phyloP scores from a whole-genome alignment of 2,888 invertebrate species.

The Agrochola circellaris region DNA sequence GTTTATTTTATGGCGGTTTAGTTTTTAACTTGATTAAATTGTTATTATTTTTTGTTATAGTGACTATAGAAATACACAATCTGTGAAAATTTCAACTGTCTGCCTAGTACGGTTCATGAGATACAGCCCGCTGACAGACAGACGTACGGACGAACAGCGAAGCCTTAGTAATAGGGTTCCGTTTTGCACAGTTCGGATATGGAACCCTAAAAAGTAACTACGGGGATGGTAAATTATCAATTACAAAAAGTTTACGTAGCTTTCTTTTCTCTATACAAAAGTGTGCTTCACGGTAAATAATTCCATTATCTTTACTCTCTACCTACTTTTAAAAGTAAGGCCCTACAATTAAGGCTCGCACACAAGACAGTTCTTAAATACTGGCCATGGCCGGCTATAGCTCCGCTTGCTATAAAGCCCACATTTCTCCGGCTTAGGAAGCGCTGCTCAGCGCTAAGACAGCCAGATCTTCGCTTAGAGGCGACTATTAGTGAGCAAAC shows the following conservation, averaged over 20 bases:
- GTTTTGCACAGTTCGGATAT: too few relatives aligned
- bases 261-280: neutral
- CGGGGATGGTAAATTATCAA: neutral
- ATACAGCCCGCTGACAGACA: too few relatives aligned
- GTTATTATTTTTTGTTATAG: too few relatives aligned
- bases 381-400: conserved; percentile 20
- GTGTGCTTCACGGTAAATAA: neutral
- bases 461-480: conserved; percentile 10
- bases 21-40: too few relatives aligned
- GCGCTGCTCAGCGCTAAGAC: conserved; percentile 28
- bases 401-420: conserved; percentile 42
- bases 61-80: too few relatives aligned
- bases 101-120: too few relatives aligned
- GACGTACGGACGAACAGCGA: too few relatives aligned
- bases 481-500: conserved; percentile 12
- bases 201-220: too few relatives aligned
- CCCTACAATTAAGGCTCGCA: conserved; percentile 10
- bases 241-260: neutral
- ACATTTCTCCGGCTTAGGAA: conserved; percentile 49
- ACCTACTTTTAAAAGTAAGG: neutral
- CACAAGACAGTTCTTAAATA: conserved; percentile 33
- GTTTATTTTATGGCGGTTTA: too few relatives aligned
- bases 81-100: too few relatives aligned
- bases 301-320: neutral
- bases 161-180: too few relatives aligned